Percentiles rank a stretch among this genome's conserved stretches.
phyloP scores from a whole-genome alignment of 1,140 invertebrate species.

The Dufourea novaeangliae region DNA sequence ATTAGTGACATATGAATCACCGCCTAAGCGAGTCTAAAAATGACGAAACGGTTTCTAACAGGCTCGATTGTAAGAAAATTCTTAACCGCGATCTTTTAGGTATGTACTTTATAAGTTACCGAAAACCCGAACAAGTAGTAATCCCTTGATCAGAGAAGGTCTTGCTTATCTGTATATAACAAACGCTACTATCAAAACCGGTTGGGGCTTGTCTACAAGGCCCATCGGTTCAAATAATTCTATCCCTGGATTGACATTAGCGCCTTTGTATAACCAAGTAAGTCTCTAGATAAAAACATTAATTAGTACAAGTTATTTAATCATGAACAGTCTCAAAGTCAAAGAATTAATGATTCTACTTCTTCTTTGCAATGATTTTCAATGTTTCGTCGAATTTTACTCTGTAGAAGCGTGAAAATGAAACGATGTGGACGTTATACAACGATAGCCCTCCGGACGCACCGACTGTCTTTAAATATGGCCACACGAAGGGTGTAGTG shows the following conservation, averaged over 20 bases:
- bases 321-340: too few relatives aligned
- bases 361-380: too few relatives aligned
- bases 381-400: background rate
- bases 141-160: slow-evolving; percentile 84
- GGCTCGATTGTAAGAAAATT: background rate
- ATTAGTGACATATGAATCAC: background rate
- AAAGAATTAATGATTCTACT: too few relatives aligned
- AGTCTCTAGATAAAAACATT: slow-evolving; percentile 27
- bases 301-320: background rate
- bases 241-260: slow-evolving; percentile 88
- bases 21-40: background rate
- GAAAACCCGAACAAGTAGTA: slow-evolving; percentile 82
- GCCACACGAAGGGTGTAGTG: slow-evolving; percentile 93
- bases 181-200: slow-evolving; percentile 81
- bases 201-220: slow-evolving; percentile 87
- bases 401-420: background rate
- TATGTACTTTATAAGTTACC: slow-evolving; percentile 93
- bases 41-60: background rate
- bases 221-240: slow-evolving; percentile 87
- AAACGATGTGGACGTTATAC: slow-evolving; percentile 87
- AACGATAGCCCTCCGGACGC: slow-evolving; percentile 91
- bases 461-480: slow-evolving; percentile 82
- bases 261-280: slow-evolving; percentile 84
- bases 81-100: slow-evolving; percentile 82
- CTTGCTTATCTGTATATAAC: slow-evolving; percentile 89